These are phyloP conservation scores for Eulemur coronatus DNA, from an alignment of 2,797 vertebrate genomes.

Conservation along the genomic window DNA sequence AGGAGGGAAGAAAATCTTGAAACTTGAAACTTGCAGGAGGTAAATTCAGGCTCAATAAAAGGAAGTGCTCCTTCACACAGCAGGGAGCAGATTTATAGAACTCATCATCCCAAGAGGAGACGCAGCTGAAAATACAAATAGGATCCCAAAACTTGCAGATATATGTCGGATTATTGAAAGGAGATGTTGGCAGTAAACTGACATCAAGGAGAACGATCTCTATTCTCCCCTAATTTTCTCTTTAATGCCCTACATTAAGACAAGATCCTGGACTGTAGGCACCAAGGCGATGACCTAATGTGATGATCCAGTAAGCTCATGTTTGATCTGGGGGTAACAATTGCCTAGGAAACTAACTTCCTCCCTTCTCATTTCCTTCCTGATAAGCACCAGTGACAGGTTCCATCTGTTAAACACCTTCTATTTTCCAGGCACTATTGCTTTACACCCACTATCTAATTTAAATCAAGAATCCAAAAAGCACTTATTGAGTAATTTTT, in stretches of 20 bases:
- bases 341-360: constrained; percentile 26
- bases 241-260: background rate
- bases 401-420: constrained; percentile 53
- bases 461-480: constrained; percentile 46
- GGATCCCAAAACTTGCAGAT: background rate
- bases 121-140: background rate
- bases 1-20: background rate
- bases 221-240: background rate
- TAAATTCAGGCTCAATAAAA: constrained; percentile 56
- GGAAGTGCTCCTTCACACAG: constrained; percentile 38
- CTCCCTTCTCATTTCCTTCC: background rate
- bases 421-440: constrained; percentile 52
- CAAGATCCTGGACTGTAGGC: background rate
- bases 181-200: background rate
- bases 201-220: background rate
- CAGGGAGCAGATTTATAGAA: constrained; percentile 9
- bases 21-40: constrained; percentile 15
- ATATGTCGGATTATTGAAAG: background rate
- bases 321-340: constrained; percentile 2
- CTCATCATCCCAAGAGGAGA: constrained; percentile 37
- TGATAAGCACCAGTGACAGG: constrained; percentile 17
- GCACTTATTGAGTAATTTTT: background rate
- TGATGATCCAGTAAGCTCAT: background rate
- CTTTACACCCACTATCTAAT: constrained; percentile 48
- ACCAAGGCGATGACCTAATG: background rate